Conservation (phyloP, 2,113 vertebrate species). For the Otocyon megalotis region DNA sequence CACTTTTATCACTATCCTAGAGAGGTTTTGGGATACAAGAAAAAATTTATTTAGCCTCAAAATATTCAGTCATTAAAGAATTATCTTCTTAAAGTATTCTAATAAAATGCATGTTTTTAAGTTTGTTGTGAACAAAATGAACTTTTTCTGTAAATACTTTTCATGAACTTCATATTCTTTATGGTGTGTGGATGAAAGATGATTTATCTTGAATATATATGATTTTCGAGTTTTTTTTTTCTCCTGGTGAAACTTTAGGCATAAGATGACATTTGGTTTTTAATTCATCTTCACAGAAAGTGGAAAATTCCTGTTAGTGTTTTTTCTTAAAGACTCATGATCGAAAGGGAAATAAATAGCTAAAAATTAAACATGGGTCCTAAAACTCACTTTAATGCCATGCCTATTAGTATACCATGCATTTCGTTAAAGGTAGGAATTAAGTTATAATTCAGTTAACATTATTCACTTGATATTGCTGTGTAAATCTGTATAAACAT, state of each 20-base stretch:
- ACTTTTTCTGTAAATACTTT: slow-evolving; percentile 46
- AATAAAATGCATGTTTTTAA: slow-evolving; percentile 45
- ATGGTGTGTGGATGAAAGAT: background rate
- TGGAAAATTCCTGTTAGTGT: slow-evolving; percentile 27
- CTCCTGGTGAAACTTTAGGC: slow-evolving; percentile 41
- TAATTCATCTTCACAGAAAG: slow-evolving; percentile 32
- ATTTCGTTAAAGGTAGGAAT: slow-evolving; percentile 37
- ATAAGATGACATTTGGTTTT: slow-evolving; percentile 34
- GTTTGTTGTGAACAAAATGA: slow-evolving; percentile 32
- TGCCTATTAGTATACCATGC: background rate
- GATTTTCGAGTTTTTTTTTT: background rate
- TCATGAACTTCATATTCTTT: slow-evolving; percentile 3
- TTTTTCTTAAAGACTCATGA: slow-evolving; percentile 39
- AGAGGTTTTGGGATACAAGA: background rate
- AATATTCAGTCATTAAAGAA: background rate
- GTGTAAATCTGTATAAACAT: slow-evolving; percentile 15
- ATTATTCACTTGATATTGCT: slow-evolving; percentile 2
- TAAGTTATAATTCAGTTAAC: slow-evolving; percentile 1
- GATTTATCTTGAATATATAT: background rate
- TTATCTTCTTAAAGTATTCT: slow-evolving; percentile 2
- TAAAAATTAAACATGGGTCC: slow-evolving; percentile 31
- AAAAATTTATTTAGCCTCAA: background rate
- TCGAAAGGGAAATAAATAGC: slow-evolving; percentile 17
- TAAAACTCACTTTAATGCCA: background rate
- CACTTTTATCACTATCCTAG: background rate